Evolutionary conservation across 2,888 invertebrate genomes (phyloP).

Genomic region (Limnephilus auricula): DNA sequence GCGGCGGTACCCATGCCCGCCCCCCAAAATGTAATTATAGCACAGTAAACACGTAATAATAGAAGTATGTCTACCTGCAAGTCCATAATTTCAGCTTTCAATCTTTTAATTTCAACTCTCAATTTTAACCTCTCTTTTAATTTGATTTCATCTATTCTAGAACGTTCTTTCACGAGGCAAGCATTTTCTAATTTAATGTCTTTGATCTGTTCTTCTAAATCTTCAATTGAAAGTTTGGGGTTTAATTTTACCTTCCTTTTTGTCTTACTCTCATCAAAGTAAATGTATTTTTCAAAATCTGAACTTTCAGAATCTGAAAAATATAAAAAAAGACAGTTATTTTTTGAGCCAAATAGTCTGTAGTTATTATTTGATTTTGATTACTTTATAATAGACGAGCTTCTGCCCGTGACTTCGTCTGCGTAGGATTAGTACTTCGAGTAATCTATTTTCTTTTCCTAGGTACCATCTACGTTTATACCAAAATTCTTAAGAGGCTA

Average conservation of each 20-base stretch:
- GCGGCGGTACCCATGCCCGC: no score
- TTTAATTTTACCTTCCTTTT: slow-evolving; percentile 61
- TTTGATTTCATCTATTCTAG: slow-evolving; percentile 61
- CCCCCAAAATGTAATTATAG: no score
- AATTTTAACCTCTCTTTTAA: slow-evolving; percentile 60
- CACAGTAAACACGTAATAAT: background rate
- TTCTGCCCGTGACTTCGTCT: no score
- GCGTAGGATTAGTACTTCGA: no score
- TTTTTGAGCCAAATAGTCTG: background rate
- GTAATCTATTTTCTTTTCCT: no score
- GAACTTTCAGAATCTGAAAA: slow-evolving; percentile 62
- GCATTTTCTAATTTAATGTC: slow-evolving; percentile 62
- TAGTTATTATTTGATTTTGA: background rate
- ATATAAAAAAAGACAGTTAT: background rate
- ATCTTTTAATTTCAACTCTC: slow-evolving; percentile 58
- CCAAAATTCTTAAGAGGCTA: no score
- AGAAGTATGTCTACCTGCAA: slow-evolving; percentile 54
- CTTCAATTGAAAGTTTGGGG: slow-evolving; percentile 42
- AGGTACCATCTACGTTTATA: no score
- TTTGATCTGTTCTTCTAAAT: slow-evolving; percentile 55
- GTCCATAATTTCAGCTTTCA: slow-evolving; percentile 56
- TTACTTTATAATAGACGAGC: no score
- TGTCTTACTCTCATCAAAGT: slow-evolving; percentile 63
- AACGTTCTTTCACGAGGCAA: slow-evolving; percentile 59
- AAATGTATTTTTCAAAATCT: slow-evolving; percentile 64